Base-by-base conservation (phyloP, 2,113 vertebrate genomes). In the Oplegnathus fasciatus region DNA sequence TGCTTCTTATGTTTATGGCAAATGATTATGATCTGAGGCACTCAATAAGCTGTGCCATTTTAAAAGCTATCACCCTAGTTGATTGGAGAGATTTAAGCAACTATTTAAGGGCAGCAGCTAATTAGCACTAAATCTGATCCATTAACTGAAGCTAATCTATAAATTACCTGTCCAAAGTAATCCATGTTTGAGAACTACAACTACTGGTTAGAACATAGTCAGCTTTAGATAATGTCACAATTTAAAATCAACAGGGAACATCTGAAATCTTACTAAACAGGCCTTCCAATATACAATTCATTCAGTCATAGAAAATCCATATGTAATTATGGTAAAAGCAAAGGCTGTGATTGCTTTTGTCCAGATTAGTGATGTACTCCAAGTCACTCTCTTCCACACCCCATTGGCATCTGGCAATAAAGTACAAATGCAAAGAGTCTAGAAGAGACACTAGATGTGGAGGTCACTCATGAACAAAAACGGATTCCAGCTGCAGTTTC, bases 251-350 rank as follows among this genome's bases (percentile, higher is more conserved):
- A 34, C 20, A 28, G 52, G 22, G 78, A 75, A 74, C 22, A 65
- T 84, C 84, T 83, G 5, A 72, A 76, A 77, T 80, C n/a, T 67
- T 72, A 61, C 32, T 44, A 48, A 67, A 52, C 52, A 26, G 55
- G 68, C 57, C 22, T 76, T 81, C 55, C 24, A 55, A 86, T 78
- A 78, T 75, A 32, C 78, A 83, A 82, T 64, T 79, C 58, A 80
- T 85, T 78, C 20, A 64, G 78, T 85, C 44, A 87, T 64, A 86
- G 77, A 92, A 92, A 93, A 95, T 94, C 92, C 86, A 92, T 92
- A 91, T 82, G 89, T 88, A 89, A 93, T 94, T 92, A 92, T 83
- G 58, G 57, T 84, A 78, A 89, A 88, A 89, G 86, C 74, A 83
- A 82, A 85, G 57, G 69, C 65, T 76, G 78, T 87, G 64, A 90